Conservation (phyloP, 2,113 vertebrate species). For the Pollachius pollachius region DNA sequence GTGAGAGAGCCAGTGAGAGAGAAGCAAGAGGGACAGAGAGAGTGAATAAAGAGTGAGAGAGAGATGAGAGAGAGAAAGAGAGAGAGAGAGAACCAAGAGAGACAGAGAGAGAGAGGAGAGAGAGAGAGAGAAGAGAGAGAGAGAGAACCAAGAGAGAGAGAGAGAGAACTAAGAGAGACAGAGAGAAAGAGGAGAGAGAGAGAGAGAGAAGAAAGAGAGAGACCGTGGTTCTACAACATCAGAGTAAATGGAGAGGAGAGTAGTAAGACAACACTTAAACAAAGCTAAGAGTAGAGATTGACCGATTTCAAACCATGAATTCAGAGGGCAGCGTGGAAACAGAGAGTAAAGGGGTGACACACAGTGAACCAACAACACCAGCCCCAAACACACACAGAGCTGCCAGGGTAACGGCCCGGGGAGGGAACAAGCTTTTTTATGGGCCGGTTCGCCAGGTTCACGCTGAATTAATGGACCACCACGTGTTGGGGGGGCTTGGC, state of each 20-base stretch:
- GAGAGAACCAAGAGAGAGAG: conserved; percentile 87
- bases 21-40: too few species aligned
- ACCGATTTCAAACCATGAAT: conserved; percentile 36
- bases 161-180: conserved; percentile 38
- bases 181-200: conserved; percentile 53
- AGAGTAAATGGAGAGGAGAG: conserved; percentile 16
- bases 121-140: conserved; percentile 25
- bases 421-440: conserved; percentile 56
- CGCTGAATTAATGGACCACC: conserved; percentile 32
- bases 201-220: conserved; percentile 58
- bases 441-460: conserved; percentile 43
- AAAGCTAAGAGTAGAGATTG: conserved; percentile 51
- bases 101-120: too few species aligned
- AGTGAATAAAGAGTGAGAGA: too few species aligned
- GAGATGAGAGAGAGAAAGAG: too few species aligned
- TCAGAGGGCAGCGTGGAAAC: conserved; percentile 47
- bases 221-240: conserved; percentile 18
- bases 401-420: conserved; percentile 60
- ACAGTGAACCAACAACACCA: conserved; percentile 37
- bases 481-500: conserved; percentile 35
- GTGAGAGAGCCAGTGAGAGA: too few species aligned
- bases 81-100: too few species aligned
- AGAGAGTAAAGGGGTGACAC: conserved; percentile 19
- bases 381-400: conserved; percentile 52
- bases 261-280: conserved; percentile 51